Base-by-base conservation (phyloP, 2,113 vertebrate genomes). In the Pteropus alecto region DNA sequence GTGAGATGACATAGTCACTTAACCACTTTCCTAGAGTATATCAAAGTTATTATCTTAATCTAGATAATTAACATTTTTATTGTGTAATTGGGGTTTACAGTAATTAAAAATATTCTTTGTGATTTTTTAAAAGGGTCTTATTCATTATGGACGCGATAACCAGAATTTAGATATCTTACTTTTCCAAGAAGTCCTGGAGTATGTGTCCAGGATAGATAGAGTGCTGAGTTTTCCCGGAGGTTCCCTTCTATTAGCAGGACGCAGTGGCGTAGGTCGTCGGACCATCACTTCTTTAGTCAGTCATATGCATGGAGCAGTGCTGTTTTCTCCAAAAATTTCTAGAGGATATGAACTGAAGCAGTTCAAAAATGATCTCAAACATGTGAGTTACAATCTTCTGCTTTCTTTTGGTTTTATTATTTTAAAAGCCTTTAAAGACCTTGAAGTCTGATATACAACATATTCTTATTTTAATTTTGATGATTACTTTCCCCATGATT, bases 281-380 rank as follows among this genome's bases (percentile, higher is more conserved):
- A 99, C 99, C 2, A 98, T 99, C 94, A 99, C 99, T 0, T 99
- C 98, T 46, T 98, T 99, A 70, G 99, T 99, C 96, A 99, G 99
- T 77, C 99, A 99, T 90, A 99, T 99, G 99, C 99, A 99, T 0
- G 99, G 99, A 77, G 99, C 99, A 63, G 93, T 98, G 13, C 93
- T 99, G 71, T 98, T 99, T 98, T 99, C 99, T 1, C 99, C 99
- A 12, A 99, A 99, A 97, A 98, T 99, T 96, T 99, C 99, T 94
- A 99, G 99, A 94, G 99, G 98, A n/a, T 99, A 99, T 94, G 97
- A 98, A 21, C 97, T 99, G 38, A 99, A 99, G 96, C 99, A 99
- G 58, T 99, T 99, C 98, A 99, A 98, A 98, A 99, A 98, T 93
- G 99, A 99, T 98, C 99, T 99, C 33, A 99, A 99, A 98, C 97